phyloP scores from a whole-genome alignment of 2,113 vertebrate species.

The Lagopus leucura region DNA sequence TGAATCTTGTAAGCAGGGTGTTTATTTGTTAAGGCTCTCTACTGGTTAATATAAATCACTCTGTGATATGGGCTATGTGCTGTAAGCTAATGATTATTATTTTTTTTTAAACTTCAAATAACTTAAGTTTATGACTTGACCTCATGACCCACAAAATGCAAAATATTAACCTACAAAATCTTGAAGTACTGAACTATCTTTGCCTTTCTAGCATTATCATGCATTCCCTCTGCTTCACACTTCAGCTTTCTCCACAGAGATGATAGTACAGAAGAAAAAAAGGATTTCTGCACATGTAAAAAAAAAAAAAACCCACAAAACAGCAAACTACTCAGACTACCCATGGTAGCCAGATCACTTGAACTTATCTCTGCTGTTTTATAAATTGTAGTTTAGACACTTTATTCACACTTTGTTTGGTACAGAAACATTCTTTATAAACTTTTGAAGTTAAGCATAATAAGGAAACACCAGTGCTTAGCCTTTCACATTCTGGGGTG shows the following conservation, averaged over 20 bases:
- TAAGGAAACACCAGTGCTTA: neutral
- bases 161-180: neutral
- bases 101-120: neutral
- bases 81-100: neutral
- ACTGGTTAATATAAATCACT: neutral
- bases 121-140: neutral
- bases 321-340: neutral
- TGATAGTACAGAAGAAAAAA: neutral
- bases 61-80: neutral
- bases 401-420: neutral
- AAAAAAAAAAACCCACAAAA: neutral
- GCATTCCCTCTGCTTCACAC: neutral
- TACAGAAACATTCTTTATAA: neutral
- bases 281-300: neutral
- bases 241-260: neutral
- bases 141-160: neutral
- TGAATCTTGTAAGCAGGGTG: neutral
- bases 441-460: neutral
- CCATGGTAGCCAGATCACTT: neutral
- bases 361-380: neutral
- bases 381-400: neutral
- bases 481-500: neutral
- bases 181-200: neutral
- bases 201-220: neutral
- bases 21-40: neutral